Base-by-base conservation (phyloP, 2,797 vertebrate genomes). In the Phoeniculus purpureus region DNA sequence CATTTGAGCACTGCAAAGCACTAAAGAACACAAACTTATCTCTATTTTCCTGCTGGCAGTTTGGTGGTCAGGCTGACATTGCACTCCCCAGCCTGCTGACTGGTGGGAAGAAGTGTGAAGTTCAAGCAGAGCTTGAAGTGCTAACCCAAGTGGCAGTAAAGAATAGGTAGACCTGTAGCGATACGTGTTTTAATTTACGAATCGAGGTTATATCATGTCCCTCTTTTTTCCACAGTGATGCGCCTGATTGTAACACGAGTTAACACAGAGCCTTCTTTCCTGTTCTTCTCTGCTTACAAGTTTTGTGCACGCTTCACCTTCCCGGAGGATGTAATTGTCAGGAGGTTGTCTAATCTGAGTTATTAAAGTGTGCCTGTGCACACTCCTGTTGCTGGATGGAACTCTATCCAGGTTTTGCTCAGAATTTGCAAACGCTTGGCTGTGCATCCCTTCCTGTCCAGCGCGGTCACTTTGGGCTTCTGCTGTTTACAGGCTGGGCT, bases 1-100 rank as follows among this genome's bases (percentile, higher is more conserved):
- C 74, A 79, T 95, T 94, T 86, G 31, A 84, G 40, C 47, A 12
- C 56, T 56, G 25, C 34, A 34, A 21, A 89, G 66, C 23, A 8
- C 50, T n/a, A 12, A 55, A 37, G 89, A 79, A 64, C 12, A 56
- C 89, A 81, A 81, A 88, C 82, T 92, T 94, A 67, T 71, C 95
- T 89, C 92, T 66, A 92, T 93, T 95, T 86, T 82, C 2, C 2
- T 5, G 47, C 60, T 92, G 70, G 87, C 81, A 75, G 47, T 12
- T 32, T 15, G 52, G 66, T 85, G 74, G 56, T 51, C 66, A 70
- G 87, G 66, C 82, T 91, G 79, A 40, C 56, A 89, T 71, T 58
- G 60, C 27, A 13, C 13, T 92, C 34, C 27, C 61, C 23, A 4
- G 12, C 71, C 71, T 73, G 64, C 47, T 79, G 40, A 3, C 22